A percentile compares a stretch with the other conserved stretches of the same genome.
These are phyloP conservation scores for Dipodomys ordii DNA, from an alignment of 2,113 vertebrate species.

Conservation along the genomic window DNA sequence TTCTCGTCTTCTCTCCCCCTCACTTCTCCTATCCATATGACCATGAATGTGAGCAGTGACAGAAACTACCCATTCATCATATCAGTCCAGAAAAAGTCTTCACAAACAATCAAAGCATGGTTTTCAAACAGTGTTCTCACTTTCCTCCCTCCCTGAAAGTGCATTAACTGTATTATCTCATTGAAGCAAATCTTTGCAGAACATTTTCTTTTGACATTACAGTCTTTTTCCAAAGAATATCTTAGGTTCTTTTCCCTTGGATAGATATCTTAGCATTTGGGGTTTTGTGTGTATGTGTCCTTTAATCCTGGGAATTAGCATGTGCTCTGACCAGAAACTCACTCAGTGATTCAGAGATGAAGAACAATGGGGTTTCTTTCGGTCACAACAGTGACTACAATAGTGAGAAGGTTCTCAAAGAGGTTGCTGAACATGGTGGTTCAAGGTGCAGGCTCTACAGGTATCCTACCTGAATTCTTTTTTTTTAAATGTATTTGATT, in stretches of 20 bases:
- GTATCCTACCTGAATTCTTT: neutral
- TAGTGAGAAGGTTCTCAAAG: neutral
- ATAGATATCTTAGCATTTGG: neutral
- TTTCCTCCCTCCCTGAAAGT: neutral
- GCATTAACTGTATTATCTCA: neutral
- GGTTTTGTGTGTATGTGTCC: too few species aligned
- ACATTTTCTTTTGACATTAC: neutral
- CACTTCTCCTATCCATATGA: neutral
- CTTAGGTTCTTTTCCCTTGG: neutral
- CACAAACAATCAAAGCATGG: neutral
- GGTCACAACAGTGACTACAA: neutral
- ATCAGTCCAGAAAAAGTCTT: slow-evolving; percentile 13
- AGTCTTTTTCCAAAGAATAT: neutral
- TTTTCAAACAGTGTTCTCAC: neutral
- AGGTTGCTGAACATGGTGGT: neutral
- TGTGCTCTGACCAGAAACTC: neutral
- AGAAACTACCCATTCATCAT: neutral
- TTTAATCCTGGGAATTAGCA: neutral
- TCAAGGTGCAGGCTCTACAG: neutral
- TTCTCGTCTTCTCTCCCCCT: neutral
- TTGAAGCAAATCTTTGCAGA: neutral
- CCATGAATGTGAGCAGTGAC: neutral
- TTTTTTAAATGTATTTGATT: too few species aligned
- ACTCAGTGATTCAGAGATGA: neutral
- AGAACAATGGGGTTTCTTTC: neutral